Evolutionary conservation across 2,113 vertebrate species (phyloP), one percentile per base, ranked within the genome.

Genomic region (Rhombomys opimus): DNA sequence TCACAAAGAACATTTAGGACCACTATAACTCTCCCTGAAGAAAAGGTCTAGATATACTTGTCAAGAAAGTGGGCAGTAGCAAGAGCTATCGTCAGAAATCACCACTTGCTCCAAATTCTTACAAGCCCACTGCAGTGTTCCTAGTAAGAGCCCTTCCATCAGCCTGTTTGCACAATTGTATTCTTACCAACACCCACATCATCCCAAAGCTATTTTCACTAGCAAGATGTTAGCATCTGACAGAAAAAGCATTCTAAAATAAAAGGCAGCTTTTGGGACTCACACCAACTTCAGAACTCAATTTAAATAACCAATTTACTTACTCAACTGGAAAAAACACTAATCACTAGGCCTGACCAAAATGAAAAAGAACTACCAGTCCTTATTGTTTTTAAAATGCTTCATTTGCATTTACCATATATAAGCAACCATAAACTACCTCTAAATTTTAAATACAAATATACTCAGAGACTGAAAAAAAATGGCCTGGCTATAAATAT

Each of bases 161-260:
- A 85, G 59, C n/a, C 89, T 75, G 76, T 35, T 32, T 88, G 70
- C 67, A 96, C 2, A 7, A 75, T 57, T 78, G 80, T 63, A 73
- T 61, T 78, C 87, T 61, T 84, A 78, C 75, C 72, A 89, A 91
- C 75, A 94, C 89, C 67, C 82, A 81, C 78, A 93, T 50, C 73
- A 93, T 46, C 82, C 77, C 84, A 93, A 92, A 38, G 67, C 81
- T 76, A 86, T 91, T 38, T 77, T 91, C 89, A 95, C 68, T 67
- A 87, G 30, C 81, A 80, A 96, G 68, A 97, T 81, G 85, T 93
- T 84, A 94, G 61, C 46, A 95, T 72, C 41, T 65, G 87, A 93
- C 35, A 96, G n/a, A 95, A 96, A 96, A 97, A 76, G 38, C n/a
- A 89, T 41, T 91, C 89, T 91, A 82, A 96, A 96, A 93, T 91